Conservation (phyloP, 2,888 invertebrate species). For the Eugnorisma glareosa region DNA sequence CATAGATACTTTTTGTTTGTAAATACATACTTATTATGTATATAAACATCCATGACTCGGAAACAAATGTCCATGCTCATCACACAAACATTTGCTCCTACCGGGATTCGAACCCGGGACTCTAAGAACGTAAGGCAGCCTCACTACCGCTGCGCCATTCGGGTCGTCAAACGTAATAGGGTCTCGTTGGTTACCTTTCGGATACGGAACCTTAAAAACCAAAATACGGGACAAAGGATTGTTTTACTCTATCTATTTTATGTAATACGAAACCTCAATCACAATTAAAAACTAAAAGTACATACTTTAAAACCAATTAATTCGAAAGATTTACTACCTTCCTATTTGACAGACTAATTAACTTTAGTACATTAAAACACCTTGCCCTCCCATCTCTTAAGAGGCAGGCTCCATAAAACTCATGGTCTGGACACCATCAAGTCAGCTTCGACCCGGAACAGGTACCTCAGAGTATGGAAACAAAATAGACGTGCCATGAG, state of each 20-base stretch:
- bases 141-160: too few species aligned
- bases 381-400: slow-evolving; percentile 13
- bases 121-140: too few species aligned
- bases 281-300: not conserved
- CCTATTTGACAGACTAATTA: slow-evolving; percentile 26
- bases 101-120: too few species aligned
- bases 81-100: too few species aligned
- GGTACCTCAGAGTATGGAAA: slow-evolving; percentile 8
- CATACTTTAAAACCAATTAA: not conserved
- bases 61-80: too few species aligned
- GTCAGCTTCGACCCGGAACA: slow-evolving; percentile 46
- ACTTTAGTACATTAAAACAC: slow-evolving; percentile 15
- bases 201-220: too few species aligned
- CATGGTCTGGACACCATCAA: slow-evolving; percentile 42
- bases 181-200: too few species aligned
- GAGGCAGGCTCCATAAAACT: slow-evolving; percentile 28
- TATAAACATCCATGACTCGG: too few species aligned
- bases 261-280: not conserved
- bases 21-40: too few species aligned
- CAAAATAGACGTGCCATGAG: slow-evolving; percentile 1
- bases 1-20: too few species aligned
- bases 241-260: not conserved
- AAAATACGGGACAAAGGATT: not conserved
- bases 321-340: not conserved
- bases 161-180: too few species aligned